phyloP scores from a whole-genome alignment of 2,888 invertebrate species.

The Heteromyza rotundicornis region DNA sequence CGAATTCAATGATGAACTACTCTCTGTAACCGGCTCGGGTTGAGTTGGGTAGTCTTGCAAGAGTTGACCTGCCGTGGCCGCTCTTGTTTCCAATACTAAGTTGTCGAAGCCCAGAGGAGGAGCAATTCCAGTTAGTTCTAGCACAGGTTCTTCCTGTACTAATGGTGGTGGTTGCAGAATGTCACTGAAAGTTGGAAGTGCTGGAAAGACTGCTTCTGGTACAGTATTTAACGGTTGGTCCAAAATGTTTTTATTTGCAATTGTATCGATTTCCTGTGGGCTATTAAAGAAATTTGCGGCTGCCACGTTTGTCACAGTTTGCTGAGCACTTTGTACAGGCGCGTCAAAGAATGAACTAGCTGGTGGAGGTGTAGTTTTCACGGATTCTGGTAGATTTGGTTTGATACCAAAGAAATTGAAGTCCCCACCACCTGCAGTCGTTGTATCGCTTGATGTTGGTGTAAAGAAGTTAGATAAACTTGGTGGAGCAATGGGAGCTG shows the following conservation, averaged over 20 bases:
- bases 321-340: neutral
- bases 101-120: conserved; percentile 42
- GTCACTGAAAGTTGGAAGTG: conserved; percentile 20
- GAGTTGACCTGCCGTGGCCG: conserved; percentile 1
- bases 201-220: conserved; percentile 16
- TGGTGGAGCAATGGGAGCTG: conserved; percentile 15
- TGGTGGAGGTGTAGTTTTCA: neutral
- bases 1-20: conserved; percentile 23
- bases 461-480: conserved; percentile 35
- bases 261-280: neutral
- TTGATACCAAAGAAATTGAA: conserved; percentile 31
- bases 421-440: conserved; percentile 7
- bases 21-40: conserved; percentile 2
- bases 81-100: too few relatives aligned
- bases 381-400: neutral
- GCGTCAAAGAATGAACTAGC: neutral
- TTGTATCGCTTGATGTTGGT: conserved; percentile 15
- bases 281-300: neutral
- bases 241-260: too few relatives aligned
- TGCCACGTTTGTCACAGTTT: neutral
- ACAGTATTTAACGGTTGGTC: too few relatives aligned
- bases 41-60: too few relatives aligned
- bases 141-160: neutral
- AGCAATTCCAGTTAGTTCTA: conserved; percentile 12
- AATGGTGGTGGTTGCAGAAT: conserved; percentile 9